Evolutionary conservation across 2,113 vertebrate species (phyloP).

Genomic region (Plecotus auritus): DNA sequence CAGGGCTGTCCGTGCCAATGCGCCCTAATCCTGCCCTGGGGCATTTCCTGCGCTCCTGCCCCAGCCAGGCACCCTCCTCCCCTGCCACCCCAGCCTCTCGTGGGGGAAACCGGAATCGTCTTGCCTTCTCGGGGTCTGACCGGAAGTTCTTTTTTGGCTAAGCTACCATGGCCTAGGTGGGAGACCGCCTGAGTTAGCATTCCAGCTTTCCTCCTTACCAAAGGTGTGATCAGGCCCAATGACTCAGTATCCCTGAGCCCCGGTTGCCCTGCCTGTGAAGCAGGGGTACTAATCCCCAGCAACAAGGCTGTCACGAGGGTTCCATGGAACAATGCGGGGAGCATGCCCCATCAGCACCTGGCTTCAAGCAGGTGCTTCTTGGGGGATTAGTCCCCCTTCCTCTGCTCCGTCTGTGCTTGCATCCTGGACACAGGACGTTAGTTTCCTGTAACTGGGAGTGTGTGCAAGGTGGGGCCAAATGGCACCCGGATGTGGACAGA

Average conservation of each 20-base stretch:
- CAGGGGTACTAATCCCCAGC: conserved; percentile 25
- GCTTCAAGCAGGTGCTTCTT: background rate
- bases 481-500: background rate
- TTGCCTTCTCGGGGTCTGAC: background rate
- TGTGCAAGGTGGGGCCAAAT: background rate
- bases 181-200: background rate
- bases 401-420: background rate
- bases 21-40: conserved; percentile 65
- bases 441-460: background rate
- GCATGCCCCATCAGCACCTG: background rate
- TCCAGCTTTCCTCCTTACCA: background rate
- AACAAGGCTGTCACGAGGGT: background rate
- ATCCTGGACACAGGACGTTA: background rate
- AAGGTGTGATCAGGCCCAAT: conserved; percentile 22
- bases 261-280: conserved; percentile 14
- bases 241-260: conserved; percentile 45
- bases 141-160: background rate
- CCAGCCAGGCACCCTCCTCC: background rate
- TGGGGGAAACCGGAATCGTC: background rate
- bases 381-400: conserved; percentile 13
- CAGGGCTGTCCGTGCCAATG: background rate
- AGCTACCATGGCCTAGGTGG: background rate
- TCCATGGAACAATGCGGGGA: background rate
- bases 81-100: background rate
- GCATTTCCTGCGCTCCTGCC: conserved; percentile 62